Evolutionary conservation across 2,888 invertebrate species (phyloP).

Genomic region (Hydriomena furcata): DNA sequence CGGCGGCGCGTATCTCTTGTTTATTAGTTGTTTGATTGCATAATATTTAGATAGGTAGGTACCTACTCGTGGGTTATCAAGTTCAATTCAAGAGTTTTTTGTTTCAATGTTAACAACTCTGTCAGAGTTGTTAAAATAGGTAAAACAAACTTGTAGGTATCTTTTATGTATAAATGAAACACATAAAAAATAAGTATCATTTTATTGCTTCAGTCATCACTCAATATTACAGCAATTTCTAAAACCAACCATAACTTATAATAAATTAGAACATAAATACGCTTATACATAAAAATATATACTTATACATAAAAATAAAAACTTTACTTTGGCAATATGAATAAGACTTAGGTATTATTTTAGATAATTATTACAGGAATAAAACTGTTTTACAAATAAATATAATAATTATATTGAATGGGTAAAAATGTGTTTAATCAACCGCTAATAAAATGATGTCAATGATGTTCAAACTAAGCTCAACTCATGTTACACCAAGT

Average conservation of each 20-base stretch:
- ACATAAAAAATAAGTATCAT: background rate
- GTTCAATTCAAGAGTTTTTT: conserved; percentile 4
- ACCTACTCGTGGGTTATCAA: conserved; percentile 9
- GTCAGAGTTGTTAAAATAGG: too few species aligned
- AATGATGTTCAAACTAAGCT: too few species aligned
- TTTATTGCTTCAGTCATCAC: conserved; percentile 21
- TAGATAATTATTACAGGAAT: conserved; percentile 1
- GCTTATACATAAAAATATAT: too few species aligned
- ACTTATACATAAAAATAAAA: conserved; percentile 21
- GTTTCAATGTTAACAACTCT: background rate
- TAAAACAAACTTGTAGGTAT: background rate
- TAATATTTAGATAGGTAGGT: too few species aligned
- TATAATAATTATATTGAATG: too few species aligned
- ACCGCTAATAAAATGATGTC: too few species aligned
- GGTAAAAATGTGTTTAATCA: too few species aligned
- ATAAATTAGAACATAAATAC: conserved; percentile 22
- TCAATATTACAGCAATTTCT: conserved; percentile 1
- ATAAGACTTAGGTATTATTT: conserved; percentile 7
- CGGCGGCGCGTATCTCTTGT: conserved; percentile 6
- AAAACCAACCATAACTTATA: conserved; percentile 12
- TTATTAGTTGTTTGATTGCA: conserved; percentile 9
- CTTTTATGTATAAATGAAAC: background rate
- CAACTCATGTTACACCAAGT: too few species aligned
- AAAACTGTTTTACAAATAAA: background rate
- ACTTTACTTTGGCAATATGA: conserved; percentile 18